These are phyloP conservation scores for Delichon dasypus DNA, from an alignment of 2,797 vertebrate genomes.

Conservation along the genomic window DNA sequence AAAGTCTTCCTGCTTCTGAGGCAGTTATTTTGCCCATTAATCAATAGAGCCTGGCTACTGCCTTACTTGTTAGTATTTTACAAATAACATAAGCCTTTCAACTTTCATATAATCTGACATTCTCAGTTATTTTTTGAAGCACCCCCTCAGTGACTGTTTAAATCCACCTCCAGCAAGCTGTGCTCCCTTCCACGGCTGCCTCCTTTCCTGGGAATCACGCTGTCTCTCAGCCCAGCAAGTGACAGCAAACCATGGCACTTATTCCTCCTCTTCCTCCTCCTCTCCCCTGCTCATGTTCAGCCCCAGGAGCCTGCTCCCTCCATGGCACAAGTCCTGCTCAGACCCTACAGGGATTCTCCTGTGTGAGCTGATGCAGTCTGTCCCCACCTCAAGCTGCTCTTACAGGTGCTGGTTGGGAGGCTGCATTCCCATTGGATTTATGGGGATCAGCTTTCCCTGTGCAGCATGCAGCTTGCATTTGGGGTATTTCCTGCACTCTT, in stretches of 20 bases:
- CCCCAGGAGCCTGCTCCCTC: background rate
- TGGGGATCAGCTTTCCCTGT: background rate
- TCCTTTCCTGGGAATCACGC: background rate
- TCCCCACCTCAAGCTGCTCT: background rate
- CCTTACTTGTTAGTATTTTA: background rate
- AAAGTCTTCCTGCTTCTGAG: background rate
- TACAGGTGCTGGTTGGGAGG: background rate
- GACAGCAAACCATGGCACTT: background rate
- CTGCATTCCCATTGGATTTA: background rate
- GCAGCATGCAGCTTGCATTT: background rate
- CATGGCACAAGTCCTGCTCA: background rate
- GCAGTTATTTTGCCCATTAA: background rate
- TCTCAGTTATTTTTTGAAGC: background rate
- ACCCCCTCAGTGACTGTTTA: background rate
- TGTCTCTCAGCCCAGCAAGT: background rate
- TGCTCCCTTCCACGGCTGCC: background rate
- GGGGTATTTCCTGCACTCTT: background rate
- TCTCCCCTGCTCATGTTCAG: background rate
- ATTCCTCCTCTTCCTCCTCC: background rate
- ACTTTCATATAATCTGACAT: background rate
- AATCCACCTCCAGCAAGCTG: slow-evolving; percentile 39
- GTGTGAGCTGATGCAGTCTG: background rate
- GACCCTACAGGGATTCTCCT: too few species aligned
- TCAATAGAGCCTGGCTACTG: background rate
- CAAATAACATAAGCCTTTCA: background rate